Percentiles rank a stretch among this genome's conserved stretches.
Evolutionary conservation across 2,113 vertebrate species (phyloP).

Genomic region (Phoxinus phoxinus): DNA sequence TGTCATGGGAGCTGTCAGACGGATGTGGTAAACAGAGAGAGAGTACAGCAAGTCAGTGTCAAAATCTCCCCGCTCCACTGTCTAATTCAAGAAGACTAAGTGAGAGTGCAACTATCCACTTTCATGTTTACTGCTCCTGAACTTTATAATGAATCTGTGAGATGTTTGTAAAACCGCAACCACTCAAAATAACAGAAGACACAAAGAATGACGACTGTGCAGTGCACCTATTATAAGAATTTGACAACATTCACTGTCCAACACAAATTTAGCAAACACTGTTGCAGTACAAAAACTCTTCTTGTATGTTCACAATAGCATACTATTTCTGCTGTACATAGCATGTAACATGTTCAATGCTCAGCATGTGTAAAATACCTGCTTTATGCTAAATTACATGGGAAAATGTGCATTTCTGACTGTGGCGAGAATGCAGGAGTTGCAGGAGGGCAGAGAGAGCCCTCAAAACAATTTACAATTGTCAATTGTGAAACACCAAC

Average conservation of each 20-base stretch:
- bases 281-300: neutral
- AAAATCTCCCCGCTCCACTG: conserved; percentile 3
- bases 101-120: conserved; percentile 7
- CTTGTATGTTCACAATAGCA: neutral
- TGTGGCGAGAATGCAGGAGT: too few species aligned
- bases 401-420: neutral
- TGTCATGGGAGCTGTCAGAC: conserved; percentile 37
- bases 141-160: conserved; percentile 1
- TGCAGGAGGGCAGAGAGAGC: too few species aligned
- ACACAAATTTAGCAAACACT: neutral
- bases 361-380: neutral
- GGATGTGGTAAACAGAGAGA: conserved; percentile 28
- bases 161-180: neutral
- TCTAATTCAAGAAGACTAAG: conserved; percentile 25
- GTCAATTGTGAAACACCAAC: too few species aligned
- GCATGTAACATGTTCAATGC: neutral
- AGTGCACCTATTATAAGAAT: neutral
- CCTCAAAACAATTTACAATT: too few species aligned
- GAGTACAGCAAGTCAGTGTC: conserved; percentile 28
- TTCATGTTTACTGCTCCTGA: neutral
- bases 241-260: neutral
- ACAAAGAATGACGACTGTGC: neutral
- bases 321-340: neutral
- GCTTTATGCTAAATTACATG: neutral
- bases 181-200: neutral